Evolutionary conservation across 2,888 invertebrate species (phyloP).

Genomic region (Epistrophe eligans): DNA sequence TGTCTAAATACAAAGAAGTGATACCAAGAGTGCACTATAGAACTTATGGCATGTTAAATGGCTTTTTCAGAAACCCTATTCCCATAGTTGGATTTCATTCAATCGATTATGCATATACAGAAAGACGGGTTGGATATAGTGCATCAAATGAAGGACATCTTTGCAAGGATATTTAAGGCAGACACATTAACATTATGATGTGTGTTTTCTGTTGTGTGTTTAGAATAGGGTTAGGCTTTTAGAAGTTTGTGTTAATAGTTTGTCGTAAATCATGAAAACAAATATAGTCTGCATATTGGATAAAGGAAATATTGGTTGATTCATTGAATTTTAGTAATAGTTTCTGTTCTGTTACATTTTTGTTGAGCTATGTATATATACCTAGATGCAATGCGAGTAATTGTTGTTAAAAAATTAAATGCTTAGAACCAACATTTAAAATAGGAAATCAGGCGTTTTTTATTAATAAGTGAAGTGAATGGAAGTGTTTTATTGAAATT

Average conservation of each 20-base stretch:
- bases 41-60: constrained; percentile 13
- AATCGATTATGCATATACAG: background rate
- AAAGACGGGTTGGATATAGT: background rate
- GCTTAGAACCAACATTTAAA: too few species aligned
- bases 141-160: background rate
- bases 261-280: too few species aligned
- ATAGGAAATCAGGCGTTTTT: too few species aligned
- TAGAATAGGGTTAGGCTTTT: constrained; percentile 8
- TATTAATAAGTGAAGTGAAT: too few species aligned
- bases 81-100: background rate
- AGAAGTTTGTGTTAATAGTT: constrained; percentile 9
- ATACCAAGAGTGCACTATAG: constrained; percentile 26
- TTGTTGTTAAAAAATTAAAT: too few species aligned
- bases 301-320: too few species aligned
- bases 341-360: too few species aligned
- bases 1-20: constrained; percentile 30
- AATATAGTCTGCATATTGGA: too few species aligned
- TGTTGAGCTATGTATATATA: too few species aligned
- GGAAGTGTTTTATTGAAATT: too few species aligned
- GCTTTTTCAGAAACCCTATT: background rate
- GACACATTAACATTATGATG: background rate
- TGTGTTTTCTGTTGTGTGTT: constrained; percentile 11
- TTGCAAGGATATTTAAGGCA: constrained; percentile 13
- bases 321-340: too few species aligned
- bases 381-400: too few species aligned